A percentile compares a stretch with the other conserved stretches of the same genome.
These are phyloP conservation scores for Epizoanthus illoricatus DNA, from an alignment of 92 coral and sea anemone genomes.

Conservation along the genomic window DNA sequence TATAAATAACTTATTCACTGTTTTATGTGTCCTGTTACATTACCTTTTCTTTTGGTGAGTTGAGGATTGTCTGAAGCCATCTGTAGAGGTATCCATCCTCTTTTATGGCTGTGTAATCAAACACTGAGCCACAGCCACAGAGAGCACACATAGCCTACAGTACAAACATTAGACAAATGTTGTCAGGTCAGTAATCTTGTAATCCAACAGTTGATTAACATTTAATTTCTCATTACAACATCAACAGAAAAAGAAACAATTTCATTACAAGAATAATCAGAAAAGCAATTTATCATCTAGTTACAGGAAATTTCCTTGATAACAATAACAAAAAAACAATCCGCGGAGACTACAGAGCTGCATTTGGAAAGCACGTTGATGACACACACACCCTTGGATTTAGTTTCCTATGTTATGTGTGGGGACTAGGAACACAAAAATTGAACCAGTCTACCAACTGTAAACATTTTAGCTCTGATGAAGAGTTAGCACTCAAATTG, in stretches of 20 bases:
- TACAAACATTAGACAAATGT: neutral
- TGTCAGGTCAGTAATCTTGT: neutral
- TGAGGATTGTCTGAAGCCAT: slow-evolving; percentile 87
- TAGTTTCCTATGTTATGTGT: too few species aligned
- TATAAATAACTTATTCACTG: neutral
- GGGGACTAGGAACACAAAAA: too few species aligned
- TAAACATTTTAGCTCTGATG: neutral
- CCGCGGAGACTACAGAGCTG: too few species aligned
- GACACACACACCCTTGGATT: too few species aligned
- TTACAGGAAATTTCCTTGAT: too few species aligned
- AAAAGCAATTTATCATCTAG: too few species aligned
- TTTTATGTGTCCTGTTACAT: neutral
- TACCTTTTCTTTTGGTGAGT: slow-evolving; percentile 95
- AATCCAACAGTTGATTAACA: neutral
- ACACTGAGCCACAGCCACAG: slow-evolving; percentile 89
- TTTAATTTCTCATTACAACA: neutral
- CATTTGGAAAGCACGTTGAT: too few species aligned
- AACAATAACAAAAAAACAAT: too few species aligned
- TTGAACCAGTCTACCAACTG: too few species aligned
- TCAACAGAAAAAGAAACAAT: too few species aligned
- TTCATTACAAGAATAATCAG: too few species aligned
- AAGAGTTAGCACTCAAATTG: neutral
- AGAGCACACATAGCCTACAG: slow-evolving; percentile 92
- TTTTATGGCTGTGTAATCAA: slow-evolving; percentile 76
- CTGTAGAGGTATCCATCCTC: slow-evolving; percentile 83